These are phyloP conservation scores for Rugalucina vietnamica DNA, from an alignment of 2,888 invertebrate species.

Conservation along the genomic window DNA sequence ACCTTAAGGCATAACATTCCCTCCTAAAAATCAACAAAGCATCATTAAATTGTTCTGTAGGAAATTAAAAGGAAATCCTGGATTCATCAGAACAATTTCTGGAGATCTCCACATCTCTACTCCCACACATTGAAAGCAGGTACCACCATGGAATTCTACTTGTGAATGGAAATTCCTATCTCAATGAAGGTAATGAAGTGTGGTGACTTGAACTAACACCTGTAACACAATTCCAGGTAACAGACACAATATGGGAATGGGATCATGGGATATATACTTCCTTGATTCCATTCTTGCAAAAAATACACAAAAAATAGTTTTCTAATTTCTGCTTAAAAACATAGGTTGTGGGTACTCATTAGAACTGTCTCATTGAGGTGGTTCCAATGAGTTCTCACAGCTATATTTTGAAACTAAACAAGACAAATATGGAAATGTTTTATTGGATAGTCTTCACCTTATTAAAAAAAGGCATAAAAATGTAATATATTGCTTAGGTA, in stretches of 20 bases:
- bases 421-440: no score
- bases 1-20: no score
- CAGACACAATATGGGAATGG: no score
- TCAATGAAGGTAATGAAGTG: constrained; percentile 31
- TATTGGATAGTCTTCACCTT: no score
- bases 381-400: not conserved
- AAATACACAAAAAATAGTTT: no score
- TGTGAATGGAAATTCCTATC: constrained; percentile 40
- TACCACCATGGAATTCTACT: not conserved
- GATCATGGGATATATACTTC: no score
- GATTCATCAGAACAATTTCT: not conserved
- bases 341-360: not conserved
- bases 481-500: no score
- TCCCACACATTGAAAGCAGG: not conserved
- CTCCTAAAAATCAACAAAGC: not conserved
- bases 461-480: no score
- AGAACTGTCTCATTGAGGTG: not conserved
- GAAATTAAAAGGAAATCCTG: not conserved
- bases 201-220: constrained; percentile 24
- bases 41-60: not conserved
- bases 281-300: no score
- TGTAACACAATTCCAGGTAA: not conserved
- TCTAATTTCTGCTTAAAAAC: no score
- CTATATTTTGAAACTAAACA: no score
- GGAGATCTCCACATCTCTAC: not conserved